phyloP scores from a whole-genome alignment of 30 jellyfish, hydroid and myxozoan genomes.

The Chrysaora quinquecirrha region DNA sequence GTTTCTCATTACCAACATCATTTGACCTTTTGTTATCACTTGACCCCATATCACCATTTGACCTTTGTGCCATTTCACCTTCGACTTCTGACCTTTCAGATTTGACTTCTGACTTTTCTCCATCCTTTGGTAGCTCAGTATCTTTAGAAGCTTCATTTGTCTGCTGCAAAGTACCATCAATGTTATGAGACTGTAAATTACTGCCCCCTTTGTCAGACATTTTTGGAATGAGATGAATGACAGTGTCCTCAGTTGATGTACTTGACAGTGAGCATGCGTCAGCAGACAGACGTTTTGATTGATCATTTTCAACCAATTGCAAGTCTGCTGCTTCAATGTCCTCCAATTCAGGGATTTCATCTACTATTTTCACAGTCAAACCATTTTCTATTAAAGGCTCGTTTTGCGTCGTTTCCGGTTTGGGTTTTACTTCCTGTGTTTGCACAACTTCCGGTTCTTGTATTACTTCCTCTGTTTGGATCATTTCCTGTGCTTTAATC shows the following conservation, averaged over 20 bases:
- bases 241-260: constrained; percentile 43
- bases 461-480: not conserved
- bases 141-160: not conserved
- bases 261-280: constrained; percentile 53
- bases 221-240: constrained; percentile 24
- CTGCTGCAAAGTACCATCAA: too few species aligned
- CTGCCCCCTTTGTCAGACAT: not conserved
- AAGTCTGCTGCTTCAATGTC: not conserved
- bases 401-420: not conserved
- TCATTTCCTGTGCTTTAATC: not conserved
- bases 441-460: not conserved
- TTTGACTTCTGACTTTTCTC: too few species aligned
- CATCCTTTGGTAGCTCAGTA: not conserved
- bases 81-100: not conserved
- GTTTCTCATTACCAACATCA: not conserved
- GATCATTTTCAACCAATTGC: not conserved
- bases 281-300: constrained; percentile 17
- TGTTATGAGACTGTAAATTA: too few species aligned
- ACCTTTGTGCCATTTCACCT: not conserved
- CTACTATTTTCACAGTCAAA: not conserved
- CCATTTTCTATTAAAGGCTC: not conserved
- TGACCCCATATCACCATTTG: not conserved
- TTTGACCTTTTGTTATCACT: not conserved
- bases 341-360: not conserved
- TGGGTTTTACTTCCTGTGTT: not conserved